These are phyloP conservation scores for Amiota minor DNA, from an alignment of 2,888 invertebrate genomes.

Conservation along the genomic window DNA sequence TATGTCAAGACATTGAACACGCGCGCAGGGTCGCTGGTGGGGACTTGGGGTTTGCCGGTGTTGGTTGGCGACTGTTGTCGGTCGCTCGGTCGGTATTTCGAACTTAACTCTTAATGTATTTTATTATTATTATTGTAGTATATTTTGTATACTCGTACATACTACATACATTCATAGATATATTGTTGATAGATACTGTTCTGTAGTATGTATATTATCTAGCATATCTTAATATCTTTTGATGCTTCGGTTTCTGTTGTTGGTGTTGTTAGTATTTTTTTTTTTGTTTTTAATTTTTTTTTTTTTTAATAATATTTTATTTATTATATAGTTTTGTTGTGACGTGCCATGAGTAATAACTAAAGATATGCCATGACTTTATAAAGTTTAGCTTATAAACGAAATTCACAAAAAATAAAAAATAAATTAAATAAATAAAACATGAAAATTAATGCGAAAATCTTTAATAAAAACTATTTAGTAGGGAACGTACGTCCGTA, in stretches of 20 bases:
- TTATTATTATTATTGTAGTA: neutral
- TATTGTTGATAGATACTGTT: too few relatives aligned
- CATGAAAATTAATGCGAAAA: too few relatives aligned
- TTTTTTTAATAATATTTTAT: conserved; percentile 39
- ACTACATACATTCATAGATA: too few relatives aligned
- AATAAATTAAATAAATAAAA: neutral
- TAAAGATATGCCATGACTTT: conserved; percentile 52
- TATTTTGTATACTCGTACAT: neutral
- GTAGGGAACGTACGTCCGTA: too few relatives aligned
- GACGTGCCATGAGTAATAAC: conserved; percentile 68
- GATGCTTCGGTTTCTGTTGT: neutral
- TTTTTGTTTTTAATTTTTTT: neutral
- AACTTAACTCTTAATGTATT: conserved; percentile 6
- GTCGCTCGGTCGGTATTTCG: neutral
- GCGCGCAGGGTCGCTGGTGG: too few relatives aligned
- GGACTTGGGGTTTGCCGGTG: neutral
- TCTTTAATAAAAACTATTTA: too few relatives aligned
- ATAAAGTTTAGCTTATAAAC: neutral
- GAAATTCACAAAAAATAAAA: too few relatives aligned
- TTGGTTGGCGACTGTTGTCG: conserved; percentile 1
- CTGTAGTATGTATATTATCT: too few relatives aligned
- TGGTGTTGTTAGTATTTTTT: neutral
- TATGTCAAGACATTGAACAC: too few relatives aligned
- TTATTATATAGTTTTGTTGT: conserved; percentile 59
- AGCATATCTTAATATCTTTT: conserved; percentile 22